Evolutionary conservation across 2,113 vertebrate genomes (phyloP), one percentile per base, ranked within the genome.

Genomic region (Serranochromis macrocephalus): DNA sequence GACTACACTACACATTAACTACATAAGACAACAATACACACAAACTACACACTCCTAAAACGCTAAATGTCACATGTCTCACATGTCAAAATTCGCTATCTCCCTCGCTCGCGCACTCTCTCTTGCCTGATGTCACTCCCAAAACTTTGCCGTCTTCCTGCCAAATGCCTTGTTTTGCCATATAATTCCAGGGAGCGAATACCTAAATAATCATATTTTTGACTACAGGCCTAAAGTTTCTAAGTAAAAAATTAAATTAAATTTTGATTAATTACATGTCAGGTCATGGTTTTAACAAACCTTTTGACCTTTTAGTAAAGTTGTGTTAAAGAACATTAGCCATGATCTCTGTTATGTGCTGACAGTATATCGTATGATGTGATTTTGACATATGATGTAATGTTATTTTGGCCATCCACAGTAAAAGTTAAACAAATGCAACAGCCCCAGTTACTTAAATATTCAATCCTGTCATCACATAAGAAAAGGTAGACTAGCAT

Each of bases 51-150:
- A 66, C 31, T 63, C 31, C 31, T 63, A 63, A 63, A 36, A 63
- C 2, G 0, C 17, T 63, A 63, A 36, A 7, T n/a, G 31, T 47
- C 45, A 16, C 45, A 8, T 8, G 16, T 29, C 16, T 49, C 24
- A 58, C 24, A 58, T 58, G 55, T 36, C 17, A 36, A n/a, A n/a
- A 36, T 66, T 12, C 0, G 0, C 61, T 66, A 1, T 1, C 29
- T 58, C 1, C 13, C 12, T 57, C 21, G 1, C 24, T 58, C 7
- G 0, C 26, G 14, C 55, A 0, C 24, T 8, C 57, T 6, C 29
- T 63, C 58, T 36, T 11, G 58, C 26, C 58, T 5, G 58, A 33
- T 33, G 16, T 61, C 57, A 33, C 29, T 33, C 29, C 9, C 57
- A 61, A 19, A 61, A 61, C 29, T 0, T 36, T 63, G 17, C 17